A percentile compares a stretch with the other conserved stretches of the same genome.
Conservation (phyloP, 2,113 vertebrate species). For the Daphoenositta chrysoptera region DNA sequence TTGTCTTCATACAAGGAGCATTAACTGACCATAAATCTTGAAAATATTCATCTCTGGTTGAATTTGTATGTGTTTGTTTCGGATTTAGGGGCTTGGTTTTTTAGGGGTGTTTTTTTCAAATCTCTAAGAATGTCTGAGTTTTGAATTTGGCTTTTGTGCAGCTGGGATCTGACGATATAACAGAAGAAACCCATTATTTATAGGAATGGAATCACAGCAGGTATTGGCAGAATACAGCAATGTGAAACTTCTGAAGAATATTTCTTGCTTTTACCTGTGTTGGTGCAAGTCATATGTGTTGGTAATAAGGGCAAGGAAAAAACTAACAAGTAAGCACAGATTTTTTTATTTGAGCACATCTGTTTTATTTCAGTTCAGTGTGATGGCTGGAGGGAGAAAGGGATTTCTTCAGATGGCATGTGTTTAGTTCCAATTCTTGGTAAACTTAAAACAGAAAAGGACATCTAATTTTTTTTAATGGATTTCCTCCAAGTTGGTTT, state of each 20-base stretch:
- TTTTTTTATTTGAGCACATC: constrained; percentile 63
- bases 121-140: constrained; percentile 26
- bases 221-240: constrained; percentile 17
- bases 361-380: constrained; percentile 69
- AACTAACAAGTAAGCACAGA: constrained; percentile 8
- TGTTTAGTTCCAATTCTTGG: constrained; percentile 63
- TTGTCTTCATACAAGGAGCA: background rate
- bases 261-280: constrained; percentile 1
- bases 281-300: background rate
- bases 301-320: constrained; percentile 13
- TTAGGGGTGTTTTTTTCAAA: background rate
- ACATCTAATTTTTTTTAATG: constrained; percentile 29
- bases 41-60: constrained; percentile 27
- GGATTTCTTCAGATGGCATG: constrained; percentile 64
- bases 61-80: background rate
- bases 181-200: constrained; percentile 38
- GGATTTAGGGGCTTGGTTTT: background rate
- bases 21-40: constrained; percentile 12
- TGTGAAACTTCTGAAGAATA: constrained; percentile 8
- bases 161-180: constrained; percentile 40
- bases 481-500: constrained; percentile 24
- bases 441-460: constrained; percentile 59
- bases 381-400: constrained; percentile 50
- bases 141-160: constrained; percentile 5
- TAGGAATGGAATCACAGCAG: constrained; percentile 6